phyloP scores from a whole-genome alignment of 1,140 invertebrate species.

The Aleiodes sp. region DNA sequence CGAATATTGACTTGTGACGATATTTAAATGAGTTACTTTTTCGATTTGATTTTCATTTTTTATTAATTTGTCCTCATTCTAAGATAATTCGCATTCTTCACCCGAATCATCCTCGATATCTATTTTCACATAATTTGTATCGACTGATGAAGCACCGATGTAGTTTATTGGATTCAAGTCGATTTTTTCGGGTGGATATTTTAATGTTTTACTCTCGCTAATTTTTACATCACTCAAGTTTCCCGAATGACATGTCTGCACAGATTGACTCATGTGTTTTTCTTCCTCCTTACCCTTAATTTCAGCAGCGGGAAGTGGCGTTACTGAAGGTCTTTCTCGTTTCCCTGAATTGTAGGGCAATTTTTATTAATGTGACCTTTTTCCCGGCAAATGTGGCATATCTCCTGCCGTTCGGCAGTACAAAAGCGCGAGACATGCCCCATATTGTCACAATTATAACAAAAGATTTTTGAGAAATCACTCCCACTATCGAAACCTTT shows the following conservation, averaged over 20 bases:
- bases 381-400: constrained; percentile 17
- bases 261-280: not conserved
- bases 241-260: not conserved
- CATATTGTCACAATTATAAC: constrained; percentile 20
- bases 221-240: not conserved
- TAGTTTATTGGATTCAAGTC: not conserved
- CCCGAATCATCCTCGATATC: constrained; percentile 18
- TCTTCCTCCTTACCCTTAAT: not conserved
- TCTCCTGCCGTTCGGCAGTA: constrained; percentile 9
- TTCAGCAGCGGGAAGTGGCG: not conserved
- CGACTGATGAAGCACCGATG: not conserved
- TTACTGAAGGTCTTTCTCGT: constrained; percentile 26
- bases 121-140: not conserved
- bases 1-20: not conserved
- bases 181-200: constrained; percentile 16
- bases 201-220: constrained; percentile 17
- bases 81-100: too few species aligned
- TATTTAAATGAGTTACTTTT: not conserved
- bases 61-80: too few species aligned
- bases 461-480: constrained; percentile 14
- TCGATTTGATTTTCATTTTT: too few species aligned
- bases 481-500: not conserved
- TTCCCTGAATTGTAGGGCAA: constrained; percentile 21
- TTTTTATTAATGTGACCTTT: constrained; percentile 26
- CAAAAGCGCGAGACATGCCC: constrained; percentile 16